Evolutionary conservation across 2,888 invertebrate genomes (phyloP), one percentile per base, ranked within the genome.

Genomic region (Ctenicera cuprea): DNA sequence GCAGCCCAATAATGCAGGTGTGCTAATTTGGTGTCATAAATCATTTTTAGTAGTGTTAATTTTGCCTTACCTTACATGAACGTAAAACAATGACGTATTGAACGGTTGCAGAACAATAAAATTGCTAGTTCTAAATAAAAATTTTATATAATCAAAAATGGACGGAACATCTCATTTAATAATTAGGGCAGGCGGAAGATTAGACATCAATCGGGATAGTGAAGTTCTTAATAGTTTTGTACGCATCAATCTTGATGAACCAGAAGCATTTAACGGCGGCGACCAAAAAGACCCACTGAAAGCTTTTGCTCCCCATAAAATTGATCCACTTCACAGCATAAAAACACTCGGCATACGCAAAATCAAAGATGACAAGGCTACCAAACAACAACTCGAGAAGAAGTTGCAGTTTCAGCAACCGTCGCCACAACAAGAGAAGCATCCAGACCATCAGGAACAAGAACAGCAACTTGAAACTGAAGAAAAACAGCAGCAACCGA

Each of bases 211-310:
- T 54, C 90, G 92, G 82, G 91, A 94, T 79, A 92, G 92, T 12
- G 95, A 95, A 83, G 90, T 95, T 80, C 85, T 95, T 16, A 94
- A 94, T 87, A 94, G 94, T 84, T 95, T 94, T 84, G 92, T 94
- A 14, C 89, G 94, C 63, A 91, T 94, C 16, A 94, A 91, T 30
- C 87, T 90, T 7, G 91, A 90, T 1, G 89, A 90, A 26, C 89
- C 90, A 4, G 90, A 90, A 45, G 68, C 75, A 22, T 68, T 61
- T 3, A 54, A 71, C 14, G 52, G 43, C 3, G 59, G 57, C 1
- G 68, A 63, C 26, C 63, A 71, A 71, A 59, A 74, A 72, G 26
- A 77, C 52, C 69, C 65, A 20, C 76, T 77, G 64, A 79, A 78
- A 73, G 63, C 74, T 64, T 73, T 78, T 52, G 67, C 26, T 69